These are phyloP conservation scores for Hyperopisus bebe DNA, from an alignment of 2,113 vertebrate species.

Conservation along the genomic window DNA sequence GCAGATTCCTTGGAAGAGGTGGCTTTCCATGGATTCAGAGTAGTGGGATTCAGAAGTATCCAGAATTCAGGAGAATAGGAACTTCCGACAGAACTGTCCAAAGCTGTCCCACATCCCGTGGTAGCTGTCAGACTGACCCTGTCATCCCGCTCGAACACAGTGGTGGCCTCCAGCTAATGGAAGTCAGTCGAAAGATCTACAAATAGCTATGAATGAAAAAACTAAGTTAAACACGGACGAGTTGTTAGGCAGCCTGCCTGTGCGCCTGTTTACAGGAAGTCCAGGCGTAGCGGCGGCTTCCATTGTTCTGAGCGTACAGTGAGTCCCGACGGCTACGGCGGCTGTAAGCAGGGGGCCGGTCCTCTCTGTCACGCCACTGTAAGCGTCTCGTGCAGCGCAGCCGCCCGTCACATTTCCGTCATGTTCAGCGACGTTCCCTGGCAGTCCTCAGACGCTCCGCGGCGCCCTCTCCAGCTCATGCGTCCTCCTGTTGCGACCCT, in stretches of 20 bases:
- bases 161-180: background rate
- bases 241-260: background rate
- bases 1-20: background rate
- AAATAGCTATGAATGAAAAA: constrained; percentile 18
- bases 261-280: constrained; percentile 15
- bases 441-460: constrained; percentile 82
- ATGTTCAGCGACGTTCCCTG: constrained; percentile 61
- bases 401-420: constrained; percentile 72
- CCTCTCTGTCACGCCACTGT: constrained; percentile 51
- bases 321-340: background rate
- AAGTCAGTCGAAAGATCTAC: background rate
- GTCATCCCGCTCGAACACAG: background rate
- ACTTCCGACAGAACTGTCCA: background rate
- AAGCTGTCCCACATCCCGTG: background rate
- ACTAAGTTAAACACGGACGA: constrained; percentile 6
- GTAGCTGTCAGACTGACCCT: background rate
- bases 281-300: background rate
- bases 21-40: background rate
- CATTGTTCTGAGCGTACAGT: constrained; percentile 1
- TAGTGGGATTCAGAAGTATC: background rate
- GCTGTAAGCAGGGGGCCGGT: background rate
- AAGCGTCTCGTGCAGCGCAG: constrained; percentile 77
- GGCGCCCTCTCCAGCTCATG: constrained; percentile 97
- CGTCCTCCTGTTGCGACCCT: constrained; percentile 96
- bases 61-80: background rate